phyloP scores from a whole-genome alignment of 2,113 vertebrate genomes.

The Promerops cafer region DNA sequence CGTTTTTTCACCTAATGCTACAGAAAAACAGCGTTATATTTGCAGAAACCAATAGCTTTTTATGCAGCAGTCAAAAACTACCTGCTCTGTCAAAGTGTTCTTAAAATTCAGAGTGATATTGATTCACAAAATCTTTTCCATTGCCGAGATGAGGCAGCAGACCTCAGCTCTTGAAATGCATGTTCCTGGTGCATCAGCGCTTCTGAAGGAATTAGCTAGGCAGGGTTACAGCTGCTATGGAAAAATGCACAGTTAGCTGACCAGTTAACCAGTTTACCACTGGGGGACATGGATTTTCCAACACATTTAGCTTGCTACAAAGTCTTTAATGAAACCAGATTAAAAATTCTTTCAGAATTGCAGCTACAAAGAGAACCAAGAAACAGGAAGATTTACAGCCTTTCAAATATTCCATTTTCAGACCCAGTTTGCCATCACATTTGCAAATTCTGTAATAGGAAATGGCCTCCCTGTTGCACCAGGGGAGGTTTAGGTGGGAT shows the following conservation, averaged over 20 bases:
- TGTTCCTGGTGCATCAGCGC: neutral
- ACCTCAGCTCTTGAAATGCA: neutral
- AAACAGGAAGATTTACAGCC: neutral
- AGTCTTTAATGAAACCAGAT: neutral
- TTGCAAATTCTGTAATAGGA: neutral
- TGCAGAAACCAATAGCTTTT: neutral
- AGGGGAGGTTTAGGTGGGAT: neutral
- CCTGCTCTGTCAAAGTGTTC: neutral
- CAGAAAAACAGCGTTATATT: neutral
- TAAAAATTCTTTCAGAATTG: neutral
- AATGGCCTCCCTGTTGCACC: neutral
- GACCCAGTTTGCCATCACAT: neutral
- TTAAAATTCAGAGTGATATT: neutral
- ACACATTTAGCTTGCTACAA: neutral
- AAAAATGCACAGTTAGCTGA: neutral
- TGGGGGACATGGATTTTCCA: neutral
- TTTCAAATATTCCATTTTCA: neutral
- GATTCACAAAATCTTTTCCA: neutral
- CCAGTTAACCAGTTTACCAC: neutral
- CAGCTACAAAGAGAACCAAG: neutral
- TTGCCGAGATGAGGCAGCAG: neutral
- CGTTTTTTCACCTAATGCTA: neutral
- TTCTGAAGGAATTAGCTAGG: neutral
- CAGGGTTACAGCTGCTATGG: neutral
- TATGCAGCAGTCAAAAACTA: neutral